Evolutionary conservation across 2,888 invertebrate species (phyloP).

Genomic region (Epistrophe eligans): DNA sequence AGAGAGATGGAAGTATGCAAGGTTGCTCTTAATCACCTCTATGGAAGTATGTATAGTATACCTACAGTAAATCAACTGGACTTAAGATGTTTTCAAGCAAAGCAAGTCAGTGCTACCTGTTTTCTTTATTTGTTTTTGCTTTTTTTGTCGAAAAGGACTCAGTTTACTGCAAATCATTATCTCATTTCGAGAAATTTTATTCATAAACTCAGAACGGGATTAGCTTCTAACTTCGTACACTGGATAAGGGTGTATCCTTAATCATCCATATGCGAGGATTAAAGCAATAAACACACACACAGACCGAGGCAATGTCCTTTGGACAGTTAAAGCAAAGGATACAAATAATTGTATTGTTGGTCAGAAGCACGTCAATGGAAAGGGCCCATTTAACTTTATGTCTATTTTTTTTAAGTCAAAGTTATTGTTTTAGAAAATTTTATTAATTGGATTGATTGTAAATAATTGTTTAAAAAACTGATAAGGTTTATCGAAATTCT

Average conservation of each 20-base stretch:
- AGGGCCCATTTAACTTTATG: slow-evolving; percentile 28
- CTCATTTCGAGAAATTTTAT: slow-evolving; percentile 69
- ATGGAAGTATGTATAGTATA: slow-evolving; percentile 6
- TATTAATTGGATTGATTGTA: not conserved
- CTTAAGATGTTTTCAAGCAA: slow-evolving; percentile 4
- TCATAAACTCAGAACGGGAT: slow-evolving; percentile 46
- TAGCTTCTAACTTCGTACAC: slow-evolving; percentile 36
- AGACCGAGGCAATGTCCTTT: slow-evolving; percentile 2
- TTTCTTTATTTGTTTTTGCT: not conserved
- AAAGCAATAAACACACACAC: slow-evolving; percentile 32
- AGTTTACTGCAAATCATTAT: slow-evolving; percentile 62
- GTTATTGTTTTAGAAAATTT: slow-evolving; percentile 20
- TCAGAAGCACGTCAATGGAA: slow-evolving; percentile 4
- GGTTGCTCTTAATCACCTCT: slow-evolving; percentile 62
- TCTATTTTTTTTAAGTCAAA: not conserved
- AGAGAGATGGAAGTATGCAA: not conserved
- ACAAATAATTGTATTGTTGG: slow-evolving; percentile 17
- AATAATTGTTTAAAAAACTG: not conserved
- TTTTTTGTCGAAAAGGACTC: slow-evolving; percentile 4
- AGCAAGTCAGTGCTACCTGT: slow-evolving; percentile 4
- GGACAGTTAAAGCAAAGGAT: slow-evolving; percentile 7
- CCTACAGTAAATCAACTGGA: slow-evolving; percentile 31
- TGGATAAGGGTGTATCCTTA: slow-evolving; percentile 59
- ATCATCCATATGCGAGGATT: slow-evolving; percentile 66
- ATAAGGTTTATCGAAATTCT: too few relatives aligned